Evolutionary conservation across 2,888 invertebrate genomes (phyloP).

Genomic region (Plebejus argus): DNA sequence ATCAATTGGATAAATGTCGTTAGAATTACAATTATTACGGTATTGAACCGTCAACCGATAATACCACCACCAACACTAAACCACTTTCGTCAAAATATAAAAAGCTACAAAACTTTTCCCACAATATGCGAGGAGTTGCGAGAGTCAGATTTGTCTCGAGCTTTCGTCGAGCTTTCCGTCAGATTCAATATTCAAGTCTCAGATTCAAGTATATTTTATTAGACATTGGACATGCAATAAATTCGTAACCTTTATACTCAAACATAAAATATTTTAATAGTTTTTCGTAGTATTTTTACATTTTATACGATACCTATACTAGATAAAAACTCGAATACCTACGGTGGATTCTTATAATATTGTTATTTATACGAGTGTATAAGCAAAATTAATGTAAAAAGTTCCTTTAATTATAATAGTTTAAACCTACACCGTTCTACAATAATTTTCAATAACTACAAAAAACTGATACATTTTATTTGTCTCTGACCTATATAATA

Average conservation of each 20-base stretch:
- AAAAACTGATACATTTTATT: no score
- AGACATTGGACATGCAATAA: background rate
- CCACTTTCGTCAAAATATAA: background rate
- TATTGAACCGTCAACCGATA: background rate
- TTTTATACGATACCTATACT: no score
- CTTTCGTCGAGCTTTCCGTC: constrained; percentile 7
- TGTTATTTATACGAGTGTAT: no score
- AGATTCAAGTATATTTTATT: background rate
- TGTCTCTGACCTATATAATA: no score
- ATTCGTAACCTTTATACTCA: background rate
- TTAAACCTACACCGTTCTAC: no score
- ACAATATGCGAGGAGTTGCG: background rate
- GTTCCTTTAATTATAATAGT: no score
- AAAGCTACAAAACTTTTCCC: background rate
- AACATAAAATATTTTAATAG: background rate
- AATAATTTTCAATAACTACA: no score
- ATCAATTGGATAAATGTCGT: background rate
- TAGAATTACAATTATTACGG: background rate
- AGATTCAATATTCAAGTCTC: background rate
- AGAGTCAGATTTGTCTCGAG: background rate
- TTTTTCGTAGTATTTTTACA: no score
- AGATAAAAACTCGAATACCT: no score
- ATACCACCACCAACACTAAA: no score
- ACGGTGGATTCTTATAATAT: no score
- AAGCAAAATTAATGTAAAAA: no score